Conservation (phyloP, 2,113 vertebrate species). For the Pipa parva region DNA sequence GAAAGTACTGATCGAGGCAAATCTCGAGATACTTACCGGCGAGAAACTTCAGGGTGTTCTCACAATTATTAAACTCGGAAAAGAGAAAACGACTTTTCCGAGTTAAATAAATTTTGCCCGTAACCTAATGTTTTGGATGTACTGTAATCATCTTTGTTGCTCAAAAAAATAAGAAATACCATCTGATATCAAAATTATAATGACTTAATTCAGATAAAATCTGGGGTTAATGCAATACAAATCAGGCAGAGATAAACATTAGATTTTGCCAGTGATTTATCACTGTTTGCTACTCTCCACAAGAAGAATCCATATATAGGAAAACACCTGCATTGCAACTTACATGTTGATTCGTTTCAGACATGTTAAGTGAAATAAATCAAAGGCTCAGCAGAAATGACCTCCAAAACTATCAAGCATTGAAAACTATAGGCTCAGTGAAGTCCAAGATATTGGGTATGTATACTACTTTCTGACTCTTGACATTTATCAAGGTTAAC, state of each 20-base stretch:
- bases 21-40: too few relatives aligned
- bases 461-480: conserved; percentile 13
- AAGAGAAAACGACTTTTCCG: too few relatives aligned
- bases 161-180: too few relatives aligned
- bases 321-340: conserved; percentile 18
- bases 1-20: too few relatives aligned
- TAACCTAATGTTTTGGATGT: too few relatives aligned
- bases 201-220: conserved; percentile 6
- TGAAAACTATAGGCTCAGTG: neutral
- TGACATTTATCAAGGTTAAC: conserved; percentile 33
- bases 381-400: conserved; percentile 4
- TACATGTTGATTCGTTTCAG: neutral
- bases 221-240: neutral
- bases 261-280: conserved; percentile 2
- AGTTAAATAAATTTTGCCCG: too few relatives aligned
- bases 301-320: neutral
- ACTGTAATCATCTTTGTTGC: too few relatives aligned
- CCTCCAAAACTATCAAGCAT: conserved; percentile 14
- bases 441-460: conserved; percentile 20
- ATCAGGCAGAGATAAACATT: neutral
- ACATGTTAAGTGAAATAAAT: conserved; percentile 11
- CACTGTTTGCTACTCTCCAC: neutral
- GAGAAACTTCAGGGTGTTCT: too few relatives aligned
- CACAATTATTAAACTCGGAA: too few relatives aligned
- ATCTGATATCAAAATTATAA: too few relatives aligned